A percentile compares a stretch with the other conserved stretches of the same genome.
Evolutionary conservation across 2,113 vertebrate species (phyloP).

Genomic region (Proteles cristata): DNA sequence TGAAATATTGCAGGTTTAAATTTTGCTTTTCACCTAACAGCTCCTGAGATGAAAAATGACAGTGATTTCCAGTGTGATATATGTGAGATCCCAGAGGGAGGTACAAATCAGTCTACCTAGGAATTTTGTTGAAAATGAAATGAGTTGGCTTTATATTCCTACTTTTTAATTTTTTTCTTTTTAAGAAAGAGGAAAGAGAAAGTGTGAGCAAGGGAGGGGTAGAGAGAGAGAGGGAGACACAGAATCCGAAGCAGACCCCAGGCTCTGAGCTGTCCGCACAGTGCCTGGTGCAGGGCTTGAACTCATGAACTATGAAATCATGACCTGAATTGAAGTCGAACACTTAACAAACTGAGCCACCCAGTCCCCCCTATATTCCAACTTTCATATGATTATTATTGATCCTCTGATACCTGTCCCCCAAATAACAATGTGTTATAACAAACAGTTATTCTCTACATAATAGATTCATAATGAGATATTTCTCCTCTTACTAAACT

Average conservation of each 20-base stretch:
- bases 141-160: constrained; percentile 29
- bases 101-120: constrained; percentile 37
- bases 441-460: background rate
- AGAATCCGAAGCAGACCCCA: too few relatives aligned
- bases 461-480: background rate
- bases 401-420: background rate
- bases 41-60: constrained; percentile 53
- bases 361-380: background rate
- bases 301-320: too few relatives aligned
- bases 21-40: constrained; percentile 59
- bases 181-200: too few relatives aligned
- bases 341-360: too few relatives aligned
- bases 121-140: constrained; percentile 51
- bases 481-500: background rate
- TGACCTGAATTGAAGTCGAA: too few relatives aligned
- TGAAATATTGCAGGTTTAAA: constrained; percentile 59
- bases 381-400: background rate
- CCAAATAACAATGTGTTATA: background rate
- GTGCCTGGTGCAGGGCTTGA: too few relatives aligned
- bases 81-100: constrained; percentile 33
- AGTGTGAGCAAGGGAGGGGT: too few relatives aligned
- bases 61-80: constrained; percentile 49
- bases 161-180: background rate
- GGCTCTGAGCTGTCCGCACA: too few relatives aligned
- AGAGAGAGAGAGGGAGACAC: too few relatives aligned